Base-by-base conservation (phyloP, 2,113 vertebrate species). In the Odocoileus virginianus region DNA sequence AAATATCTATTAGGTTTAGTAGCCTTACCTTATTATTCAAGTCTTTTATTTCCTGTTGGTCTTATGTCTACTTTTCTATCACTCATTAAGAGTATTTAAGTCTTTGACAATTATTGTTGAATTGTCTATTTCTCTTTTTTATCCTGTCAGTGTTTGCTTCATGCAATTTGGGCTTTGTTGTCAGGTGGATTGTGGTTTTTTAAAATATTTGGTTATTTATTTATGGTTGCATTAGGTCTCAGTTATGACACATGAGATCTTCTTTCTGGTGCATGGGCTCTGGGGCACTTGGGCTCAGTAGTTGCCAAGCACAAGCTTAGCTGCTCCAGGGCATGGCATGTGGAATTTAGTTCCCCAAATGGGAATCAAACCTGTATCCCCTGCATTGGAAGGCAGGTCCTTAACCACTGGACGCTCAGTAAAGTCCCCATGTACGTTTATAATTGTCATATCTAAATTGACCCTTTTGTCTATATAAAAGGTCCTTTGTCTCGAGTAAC, bases 221-320 rank as follows among this genome's bases (percentile, higher is more conserved):
- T 76, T 76, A 14, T 27, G 23, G 36, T 25, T 76, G 71, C 12
- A 2, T 43, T 7, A 27, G 36, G 23, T 14, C 71, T 76, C 43
- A 27, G 36, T 7, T 43, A 6, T 76, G 71, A 16, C 36, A 43
- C 71, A 76, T 27, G 36, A 43, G 36, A 27, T 76, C 71, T 40
- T 43, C 36, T 43, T 76, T 43, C 12, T 0, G 11, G 36, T 0
- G 0, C 36, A 43, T 43, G 36, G 21, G 21, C 23, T 43, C 71
- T 43, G 71, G 71, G 23, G 71, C 12, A 25, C 6, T 23, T 25
- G 36, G 23, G 36, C 12, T 43, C 71, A 43, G 36, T 43, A 27
- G 36, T 27, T 76, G 36, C 71, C 43, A 40, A 43, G 36, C 36
- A 27, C 0, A 11, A 43, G 71, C 36, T 74, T 25, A 43, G 12